These are phyloP conservation scores for Lysiphlebus fabarum DNA, from an alignment of 1,140 invertebrate species.

Conservation along the genomic window DNA sequence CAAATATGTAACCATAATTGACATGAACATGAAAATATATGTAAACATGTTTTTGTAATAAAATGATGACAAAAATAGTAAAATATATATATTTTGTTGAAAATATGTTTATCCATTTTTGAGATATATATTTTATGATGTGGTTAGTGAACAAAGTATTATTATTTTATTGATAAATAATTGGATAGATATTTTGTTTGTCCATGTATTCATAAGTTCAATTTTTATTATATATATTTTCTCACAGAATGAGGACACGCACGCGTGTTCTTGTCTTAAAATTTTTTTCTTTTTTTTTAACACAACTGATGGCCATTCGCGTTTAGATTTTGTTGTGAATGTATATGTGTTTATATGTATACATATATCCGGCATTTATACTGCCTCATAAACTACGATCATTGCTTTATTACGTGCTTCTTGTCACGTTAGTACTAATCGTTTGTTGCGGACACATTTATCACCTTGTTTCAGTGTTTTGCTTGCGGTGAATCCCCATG, in stretches of 20 bases:
- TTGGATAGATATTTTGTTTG: too few species aligned
- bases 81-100: too few species aligned
- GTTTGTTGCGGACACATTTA: slow-evolving; percentile 50
- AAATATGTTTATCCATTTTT: too few species aligned
- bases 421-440: slow-evolving; percentile 47
- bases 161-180: slow-evolving; percentile 17
- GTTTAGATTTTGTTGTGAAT: too few species aligned
- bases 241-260: neutral
- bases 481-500: neutral
- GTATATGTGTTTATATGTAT: slow-evolving; percentile 19
- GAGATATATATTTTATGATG: neutral
- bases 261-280: slow-evolving; percentile 6
- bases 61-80: too few species aligned
- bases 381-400: slow-evolving; percentile 51
- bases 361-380: slow-evolving; percentile 34
- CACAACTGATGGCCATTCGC: too few species aligned
- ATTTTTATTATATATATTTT: slow-evolving; percentile 3
- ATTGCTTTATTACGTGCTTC: slow-evolving; percentile 49
- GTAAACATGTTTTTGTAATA: too few species aligned
- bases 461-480: slow-evolving; percentile 30
- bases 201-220: neutral
- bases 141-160: neutral
- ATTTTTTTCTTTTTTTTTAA: neutral
- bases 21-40: too few species aligned
- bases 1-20: too few species aligned